These are phyloP conservation scores for Teinopalpus imperialis DNA, from an alignment of 2,888 invertebrate genomes.

Conservation along the genomic window DNA sequence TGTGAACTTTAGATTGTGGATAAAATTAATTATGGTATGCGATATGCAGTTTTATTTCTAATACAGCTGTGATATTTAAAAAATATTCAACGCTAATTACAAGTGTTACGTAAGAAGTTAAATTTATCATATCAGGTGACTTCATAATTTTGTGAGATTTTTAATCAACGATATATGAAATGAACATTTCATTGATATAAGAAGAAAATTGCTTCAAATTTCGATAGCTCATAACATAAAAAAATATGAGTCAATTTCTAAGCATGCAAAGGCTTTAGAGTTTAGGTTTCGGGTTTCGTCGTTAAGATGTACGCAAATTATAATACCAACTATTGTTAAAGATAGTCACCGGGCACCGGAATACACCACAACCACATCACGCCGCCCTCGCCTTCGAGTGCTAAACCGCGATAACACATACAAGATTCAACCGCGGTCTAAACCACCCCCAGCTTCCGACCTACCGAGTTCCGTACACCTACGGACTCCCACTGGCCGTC, in stretches of 20 bases:
- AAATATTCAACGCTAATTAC: not conserved
- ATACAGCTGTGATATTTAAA: not conserved
- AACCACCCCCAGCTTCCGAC: too few species aligned
- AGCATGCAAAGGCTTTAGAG: too few species aligned
- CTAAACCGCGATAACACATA: too few species aligned
- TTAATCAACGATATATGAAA: not conserved
- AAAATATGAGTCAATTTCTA: not conserved
- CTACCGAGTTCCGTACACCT: too few species aligned
- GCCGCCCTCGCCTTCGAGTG: too few species aligned
- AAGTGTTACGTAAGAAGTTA: not conserved
- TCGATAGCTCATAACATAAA: not conserved
- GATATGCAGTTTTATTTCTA: slow-evolving; percentile 4
- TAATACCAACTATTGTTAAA: too few species aligned
- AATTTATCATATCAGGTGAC: not conserved
- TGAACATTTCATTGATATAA: not conserved
- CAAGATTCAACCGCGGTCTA: too few species aligned
- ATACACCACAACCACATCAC: too few species aligned
- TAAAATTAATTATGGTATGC: slow-evolving; percentile 11
- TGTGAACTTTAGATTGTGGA: slow-evolving; percentile 12
- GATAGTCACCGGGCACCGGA: too few species aligned
- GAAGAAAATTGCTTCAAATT: not conserved
- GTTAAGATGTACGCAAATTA: too few species aligned
- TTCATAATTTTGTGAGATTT: not conserved
- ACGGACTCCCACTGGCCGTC: too few species aligned
- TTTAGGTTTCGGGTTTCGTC: too few species aligned